Base-by-base conservation (phyloP, 2,888 invertebrate genomes). In the Xestia ashworthii region DNA sequence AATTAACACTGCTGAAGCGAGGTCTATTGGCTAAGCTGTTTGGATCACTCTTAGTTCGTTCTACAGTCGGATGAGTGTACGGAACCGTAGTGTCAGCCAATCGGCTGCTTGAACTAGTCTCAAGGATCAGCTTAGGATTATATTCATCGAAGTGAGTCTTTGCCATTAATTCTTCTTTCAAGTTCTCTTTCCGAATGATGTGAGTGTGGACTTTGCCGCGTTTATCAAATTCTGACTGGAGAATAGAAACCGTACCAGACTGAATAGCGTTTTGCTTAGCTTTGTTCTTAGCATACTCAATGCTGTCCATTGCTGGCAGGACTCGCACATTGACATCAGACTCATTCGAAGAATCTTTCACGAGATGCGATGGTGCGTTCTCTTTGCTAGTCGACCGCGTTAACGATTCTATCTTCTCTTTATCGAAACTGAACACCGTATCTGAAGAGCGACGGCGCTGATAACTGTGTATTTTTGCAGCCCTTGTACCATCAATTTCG, bases 11-110 rank as follows among this genome's bases (percentile, higher is more conserved):
- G 79, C 97, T 98, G 74, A 98, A 96, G 25, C 98, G 97, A 81
- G 98, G 98, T 76, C 98, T 97, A 88, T 98, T 97, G 0, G 98
- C 98, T 72, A 98, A 95, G 53, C 98, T 98, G 92, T 98, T 98
- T 0, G 98, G 98, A 96, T 99, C 98, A 89, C 98, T 98, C 93
- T 98, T 98, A 8, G 98, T 98, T 82, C 98, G 97, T 92, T 98
- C 98, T 0, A 98, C 98, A 0, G 98, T 98, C 44, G 98, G 97
- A 91, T 98, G 98, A 11, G 97, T 95, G 89, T 97, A 98, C 16
- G 96, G 97, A 22, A 97, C 94, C 9, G 97, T 95, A 12, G 94
- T 96, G 87, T 97, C 96, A 19, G 96, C 94, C 44, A 97, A 92
- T 71, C 96, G 95, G 83, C 97, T 97, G 82, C 96, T 97, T 38